Conservation (phyloP, 2,113 vertebrate genomes). For the Periophthalmus modestus region DNA sequence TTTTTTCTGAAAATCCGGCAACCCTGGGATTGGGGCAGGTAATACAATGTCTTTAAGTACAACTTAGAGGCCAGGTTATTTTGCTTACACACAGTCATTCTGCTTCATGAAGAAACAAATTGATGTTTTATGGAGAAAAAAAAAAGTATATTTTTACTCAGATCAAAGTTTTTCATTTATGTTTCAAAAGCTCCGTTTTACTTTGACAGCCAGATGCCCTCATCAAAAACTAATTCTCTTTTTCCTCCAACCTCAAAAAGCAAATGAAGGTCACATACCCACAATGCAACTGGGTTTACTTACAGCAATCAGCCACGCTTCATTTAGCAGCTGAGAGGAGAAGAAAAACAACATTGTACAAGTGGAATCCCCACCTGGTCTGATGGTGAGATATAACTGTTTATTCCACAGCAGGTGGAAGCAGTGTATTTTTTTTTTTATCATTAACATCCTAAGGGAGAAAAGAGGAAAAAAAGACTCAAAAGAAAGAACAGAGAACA, state of each 20-base stretch:
- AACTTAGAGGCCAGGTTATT: not conserved
- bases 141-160: not conserved
- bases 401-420: slow-evolving; percentile 68
- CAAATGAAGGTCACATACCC: slow-evolving; percentile 62
- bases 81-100: not conserved
- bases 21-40: too few relatives aligned
- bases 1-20: not conserved
- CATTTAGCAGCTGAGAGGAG: slow-evolving; percentile 43
- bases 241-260: slow-evolving; percentile 47
- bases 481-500: not conserved
- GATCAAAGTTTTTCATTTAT: not conserved
- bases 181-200: not conserved
- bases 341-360: slow-evolving; percentile 18
- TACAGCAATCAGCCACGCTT: slow-evolving; percentile 38
- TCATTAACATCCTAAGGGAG: slow-evolving; percentile 67
- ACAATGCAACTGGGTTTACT: slow-evolving; percentile 38
- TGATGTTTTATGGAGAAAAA: not conserved
- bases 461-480: slow-evolving; percentile 32
- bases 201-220: not conserved
- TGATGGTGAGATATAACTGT: slow-evolving; percentile 53
- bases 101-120: not conserved
- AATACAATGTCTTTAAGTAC: not conserved
- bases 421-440: slow-evolving; percentile 29
- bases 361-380: slow-evolving; percentile 55
- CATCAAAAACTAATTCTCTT: slow-evolving; percentile 19